Base-by-base conservation (phyloP, 2,888 invertebrate genomes). In the Orthonychiurus folsomi region DNA sequence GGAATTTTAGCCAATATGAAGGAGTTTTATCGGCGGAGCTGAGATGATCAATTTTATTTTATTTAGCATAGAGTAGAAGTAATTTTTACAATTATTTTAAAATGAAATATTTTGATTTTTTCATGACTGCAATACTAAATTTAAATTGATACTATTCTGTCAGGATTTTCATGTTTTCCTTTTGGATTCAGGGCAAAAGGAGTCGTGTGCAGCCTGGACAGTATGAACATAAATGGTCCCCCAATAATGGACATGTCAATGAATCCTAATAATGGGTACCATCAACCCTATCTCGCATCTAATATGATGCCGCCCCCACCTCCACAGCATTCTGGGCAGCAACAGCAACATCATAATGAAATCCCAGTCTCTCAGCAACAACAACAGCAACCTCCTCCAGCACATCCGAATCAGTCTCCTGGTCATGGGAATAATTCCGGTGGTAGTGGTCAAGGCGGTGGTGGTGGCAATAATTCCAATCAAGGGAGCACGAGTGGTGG, bases 181-280 rank as follows among this genome's bases (percentile, higher is more conserved):
- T 26, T n/a, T 53, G 25, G 25, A 26, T 53, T 25, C 28, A 56
- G 55, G 65, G 64, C 68, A 69, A 68, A 67, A 67, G 66, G 69
- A 71, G 68, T 65, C 66, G 66, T 66, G 62, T 63, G 60, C 63
- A 65, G 63, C 55, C 59, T 63, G 3, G 64, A 71, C 71, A 73
- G 66, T 71, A 73, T 73, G 73, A 73, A 73, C 70, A 66, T 68
- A 60, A 68, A 68, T 68, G 69, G 73, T 73, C 71, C 73, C 65
- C 73, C 73, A 66, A 73, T 73, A 71, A 73, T 73, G 73, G 73
- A 73, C 69, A 73, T 73, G 73, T 73, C 73, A 66, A 73, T 73
- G 73, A 73, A 73, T 73, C 73, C 73, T 48, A 73, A n/a, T n/a
- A n/a, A 73, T 64, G 73, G 73, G 66, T 73, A 73, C 65, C 73